These are phyloP conservation scores for Ypsolopha scabrella DNA, from an alignment of 2,888 invertebrate species.

Conservation along the genomic window DNA sequence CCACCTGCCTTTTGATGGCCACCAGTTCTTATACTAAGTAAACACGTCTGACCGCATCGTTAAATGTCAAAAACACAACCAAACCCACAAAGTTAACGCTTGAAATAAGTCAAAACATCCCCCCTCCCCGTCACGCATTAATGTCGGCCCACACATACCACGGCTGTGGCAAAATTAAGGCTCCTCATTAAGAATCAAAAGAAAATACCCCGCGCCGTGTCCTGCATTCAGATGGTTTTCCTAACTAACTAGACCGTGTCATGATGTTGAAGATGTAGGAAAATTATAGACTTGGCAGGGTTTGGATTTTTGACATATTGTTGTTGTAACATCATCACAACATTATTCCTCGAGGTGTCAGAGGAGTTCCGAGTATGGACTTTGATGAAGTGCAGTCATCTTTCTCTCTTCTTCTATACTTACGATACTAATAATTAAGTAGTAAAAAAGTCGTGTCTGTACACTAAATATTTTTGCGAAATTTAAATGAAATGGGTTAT, in stretches of 20 bases:
- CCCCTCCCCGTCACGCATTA: not conserved
- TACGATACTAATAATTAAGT: no score
- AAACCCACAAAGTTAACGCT: not conserved
- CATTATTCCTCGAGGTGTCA: no score
- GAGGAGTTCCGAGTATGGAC: no score
- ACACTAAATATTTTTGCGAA: no score
- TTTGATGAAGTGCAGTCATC: no score
- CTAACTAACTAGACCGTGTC: slow-evolving; percentile 3
- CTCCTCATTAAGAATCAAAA: slow-evolving; percentile 4
- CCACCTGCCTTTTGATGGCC: no score
- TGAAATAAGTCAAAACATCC: not conserved
- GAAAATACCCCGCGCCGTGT: not conserved
- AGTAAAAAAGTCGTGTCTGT: no score
- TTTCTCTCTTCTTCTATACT: no score
- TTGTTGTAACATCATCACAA: no score
- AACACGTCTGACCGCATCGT: not conserved
- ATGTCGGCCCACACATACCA: not conserved
- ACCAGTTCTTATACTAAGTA: no score
- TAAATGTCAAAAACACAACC: not conserved
- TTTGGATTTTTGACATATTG: no score
- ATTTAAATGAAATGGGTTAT: no score
- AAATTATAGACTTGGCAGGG: not conserved
- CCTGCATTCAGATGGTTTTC: slow-evolving; percentile 1
- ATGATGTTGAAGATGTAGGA: not conserved
- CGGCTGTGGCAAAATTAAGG: not conserved